Evolutionary conservation across 2,888 invertebrate genomes (phyloP).

Genomic region (Perdita meconis): DNA sequence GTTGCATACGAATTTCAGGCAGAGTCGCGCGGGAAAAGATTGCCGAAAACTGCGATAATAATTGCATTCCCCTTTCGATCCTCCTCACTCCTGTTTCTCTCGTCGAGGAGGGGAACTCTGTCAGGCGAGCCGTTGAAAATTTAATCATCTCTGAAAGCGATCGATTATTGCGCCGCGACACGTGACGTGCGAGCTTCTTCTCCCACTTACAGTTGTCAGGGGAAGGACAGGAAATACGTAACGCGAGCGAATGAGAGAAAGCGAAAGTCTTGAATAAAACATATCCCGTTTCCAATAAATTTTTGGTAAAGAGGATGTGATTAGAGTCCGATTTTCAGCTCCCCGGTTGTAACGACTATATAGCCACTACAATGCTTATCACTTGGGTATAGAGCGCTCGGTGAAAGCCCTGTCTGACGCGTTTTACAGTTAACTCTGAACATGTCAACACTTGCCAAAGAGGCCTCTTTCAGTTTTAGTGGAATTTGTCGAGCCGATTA

Average conservation of each 20-base stretch:
- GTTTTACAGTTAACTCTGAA: no score
- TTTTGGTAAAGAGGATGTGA: slow-evolving; percentile 48
- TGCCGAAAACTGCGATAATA: slow-evolving; percentile 44
- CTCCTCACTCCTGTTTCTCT: not conserved
- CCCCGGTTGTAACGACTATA: not conserved
- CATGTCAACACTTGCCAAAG: no score
- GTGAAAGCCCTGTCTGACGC: no score
- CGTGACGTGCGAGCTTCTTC: slow-evolving; percentile 60
- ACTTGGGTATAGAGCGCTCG: not conserved
- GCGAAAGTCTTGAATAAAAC: slow-evolving; percentile 61
- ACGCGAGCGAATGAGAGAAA: not conserved
- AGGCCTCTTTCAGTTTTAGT: no score
- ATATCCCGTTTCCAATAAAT: slow-evolving; percentile 62
- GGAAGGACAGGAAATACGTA: not conserved
- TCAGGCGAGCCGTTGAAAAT: slow-evolving; percentile 63
- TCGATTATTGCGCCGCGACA: slow-evolving; percentile 63
- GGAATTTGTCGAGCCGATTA: no score
- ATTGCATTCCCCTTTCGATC: slow-evolving; percentile 7
- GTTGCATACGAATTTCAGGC: slow-evolving; percentile 14
- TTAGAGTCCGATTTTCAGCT: slow-evolving; percentile 45
- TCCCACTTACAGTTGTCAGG: slow-evolving; percentile 43
- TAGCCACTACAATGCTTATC: slow-evolving; percentile 10
- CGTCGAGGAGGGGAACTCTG: slow-evolving; percentile 36
- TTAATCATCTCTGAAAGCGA: slow-evolving; percentile 65
- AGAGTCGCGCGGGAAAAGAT: slow-evolving; percentile 35